phyloP scores from a whole-genome alignment of 2,797 vertebrate genomes.

The Avahi laniger region DNA sequence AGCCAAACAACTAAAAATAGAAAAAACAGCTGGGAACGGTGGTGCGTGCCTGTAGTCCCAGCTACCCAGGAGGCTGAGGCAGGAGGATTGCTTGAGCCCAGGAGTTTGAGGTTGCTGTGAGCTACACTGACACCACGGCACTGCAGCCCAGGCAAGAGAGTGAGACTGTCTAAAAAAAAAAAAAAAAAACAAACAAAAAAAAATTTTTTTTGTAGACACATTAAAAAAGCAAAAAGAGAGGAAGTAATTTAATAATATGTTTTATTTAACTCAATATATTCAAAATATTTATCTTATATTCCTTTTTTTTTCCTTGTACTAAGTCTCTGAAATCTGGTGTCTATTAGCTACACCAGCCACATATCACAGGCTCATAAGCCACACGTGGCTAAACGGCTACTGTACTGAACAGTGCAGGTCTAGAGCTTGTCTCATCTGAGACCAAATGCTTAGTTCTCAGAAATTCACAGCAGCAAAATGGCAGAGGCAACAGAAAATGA shows the following conservation, averaged over 20 bases:
- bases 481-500: background rate
- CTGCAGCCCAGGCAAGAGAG: no score
- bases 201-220: background rate
- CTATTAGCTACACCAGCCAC: background rate
- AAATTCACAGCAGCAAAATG: background rate
- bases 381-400: background rate
- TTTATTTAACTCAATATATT: background rate
- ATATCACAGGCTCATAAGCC: background rate
- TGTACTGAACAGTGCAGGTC: accelerated
- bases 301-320: background rate
- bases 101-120: no score
- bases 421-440: background rate
- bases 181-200: no score
- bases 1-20: no score
- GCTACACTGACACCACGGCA: no score
- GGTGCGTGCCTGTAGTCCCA: no score
- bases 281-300: background rate
- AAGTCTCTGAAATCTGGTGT: background rate
- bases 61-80: no score
- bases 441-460: background rate
- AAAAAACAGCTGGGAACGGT: no score
- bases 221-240: background rate
- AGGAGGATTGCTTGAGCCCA: no score
- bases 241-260: background rate
- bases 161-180: no score